A percentile compares a stretch with the other conserved stretches of the same genome.
These are phyloP conservation scores for Penaeus japonicus DNA, from an alignment of 1,140 invertebrate genomes.

Conservation along the genomic window DNA sequence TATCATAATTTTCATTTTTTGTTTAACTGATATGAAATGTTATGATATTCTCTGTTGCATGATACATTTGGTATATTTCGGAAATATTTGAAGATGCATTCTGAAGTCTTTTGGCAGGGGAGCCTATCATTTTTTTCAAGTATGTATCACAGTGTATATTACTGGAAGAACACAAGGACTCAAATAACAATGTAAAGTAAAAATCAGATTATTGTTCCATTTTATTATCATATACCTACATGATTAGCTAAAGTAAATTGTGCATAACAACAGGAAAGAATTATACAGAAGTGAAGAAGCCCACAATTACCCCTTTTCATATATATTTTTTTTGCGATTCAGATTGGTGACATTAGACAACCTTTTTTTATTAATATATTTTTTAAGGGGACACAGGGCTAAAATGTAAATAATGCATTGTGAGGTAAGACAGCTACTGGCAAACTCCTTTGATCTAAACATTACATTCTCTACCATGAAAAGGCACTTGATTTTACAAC, in stretches of 20 bases:
- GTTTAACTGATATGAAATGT: too few relatives aligned
- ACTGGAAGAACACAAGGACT: too few relatives aligned
- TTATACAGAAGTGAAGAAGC: constrained; percentile 51
- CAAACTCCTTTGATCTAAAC: constrained; percentile 46
- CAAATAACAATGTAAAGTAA: background rate
- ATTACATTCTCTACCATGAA: constrained; percentile 39
- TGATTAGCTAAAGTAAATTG: constrained; percentile 56
- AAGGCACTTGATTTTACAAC: constrained; percentile 54
- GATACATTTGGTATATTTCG: too few relatives aligned
- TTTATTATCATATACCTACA: constrained; percentile 55
- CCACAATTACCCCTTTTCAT: constrained; percentile 20
- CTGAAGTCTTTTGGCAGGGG: too few relatives aligned
- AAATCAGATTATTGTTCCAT: constrained; percentile 22
- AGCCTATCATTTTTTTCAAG: too few relatives aligned
- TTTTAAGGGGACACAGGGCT: constrained; percentile 1
- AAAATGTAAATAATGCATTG: constrained; percentile 38
- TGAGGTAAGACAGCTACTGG: constrained; percentile 49
- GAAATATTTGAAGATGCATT: too few relatives aligned
- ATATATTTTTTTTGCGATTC: constrained; percentile 29
- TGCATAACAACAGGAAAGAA: constrained; percentile 56
- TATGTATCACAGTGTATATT: too few relatives aligned
- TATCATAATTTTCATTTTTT: too few relatives aligned
- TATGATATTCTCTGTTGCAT: too few relatives aligned
- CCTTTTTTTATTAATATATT: background rate
- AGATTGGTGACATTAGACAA: background rate